Conservation (phyloP, 2,797 vertebrate species). For the Aselliscus stoliczkanus region DNA sequence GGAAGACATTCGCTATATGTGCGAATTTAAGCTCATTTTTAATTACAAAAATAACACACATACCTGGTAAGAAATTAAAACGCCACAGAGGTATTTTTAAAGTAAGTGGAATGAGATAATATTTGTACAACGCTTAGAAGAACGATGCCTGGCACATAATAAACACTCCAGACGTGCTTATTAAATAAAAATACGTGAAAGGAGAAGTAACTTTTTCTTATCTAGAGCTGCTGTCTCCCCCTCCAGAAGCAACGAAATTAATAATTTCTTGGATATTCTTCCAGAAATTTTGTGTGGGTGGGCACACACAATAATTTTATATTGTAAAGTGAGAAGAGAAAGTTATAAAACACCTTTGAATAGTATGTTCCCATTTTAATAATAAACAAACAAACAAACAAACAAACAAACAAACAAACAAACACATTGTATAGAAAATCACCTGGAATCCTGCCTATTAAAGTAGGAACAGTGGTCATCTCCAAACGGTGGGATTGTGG, state of each 20-base stretch:
- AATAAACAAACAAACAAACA: not conserved
- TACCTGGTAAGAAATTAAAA: not conserved
- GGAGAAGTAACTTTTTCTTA: not conserved
- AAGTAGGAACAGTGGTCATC: not conserved
- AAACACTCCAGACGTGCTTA: not conserved
- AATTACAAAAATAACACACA: not conserved
- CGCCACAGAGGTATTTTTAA: not conserved
- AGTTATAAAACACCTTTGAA: not conserved
- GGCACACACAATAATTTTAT: not conserved
- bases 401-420: not conserved
- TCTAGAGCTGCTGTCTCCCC: not conserved
- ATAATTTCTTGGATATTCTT: not conserved
- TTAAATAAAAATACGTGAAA: not conserved
- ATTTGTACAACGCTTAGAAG: not conserved
- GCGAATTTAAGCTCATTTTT: not conserved
- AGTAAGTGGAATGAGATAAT: not conserved
- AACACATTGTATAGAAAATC: not conserved
- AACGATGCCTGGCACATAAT: not conserved
- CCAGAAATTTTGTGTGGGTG: not conserved
- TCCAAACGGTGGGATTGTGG: not conserved
- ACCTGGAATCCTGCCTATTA: accelerated
- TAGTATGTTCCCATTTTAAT: not conserved
- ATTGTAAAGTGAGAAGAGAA: not conserved
- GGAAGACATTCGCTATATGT: not conserved
- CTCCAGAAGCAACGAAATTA: not conserved